Evolutionary conservation across 2,113 vertebrate genomes (phyloP), one percentile per base, ranked within the genome.

Genomic region (Nestor notabilis): DNA sequence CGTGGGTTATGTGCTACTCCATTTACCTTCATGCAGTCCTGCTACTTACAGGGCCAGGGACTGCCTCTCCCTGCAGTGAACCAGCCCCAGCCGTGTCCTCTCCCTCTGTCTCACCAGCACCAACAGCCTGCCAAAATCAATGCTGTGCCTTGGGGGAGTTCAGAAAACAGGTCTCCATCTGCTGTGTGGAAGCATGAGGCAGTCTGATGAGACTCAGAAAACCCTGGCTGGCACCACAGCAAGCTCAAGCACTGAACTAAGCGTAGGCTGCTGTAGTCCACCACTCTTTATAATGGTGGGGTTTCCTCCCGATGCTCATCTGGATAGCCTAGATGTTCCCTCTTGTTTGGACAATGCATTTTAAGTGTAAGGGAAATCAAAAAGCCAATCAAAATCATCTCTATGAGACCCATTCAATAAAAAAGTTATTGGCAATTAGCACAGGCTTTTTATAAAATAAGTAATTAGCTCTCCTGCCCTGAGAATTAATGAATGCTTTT

Each of bases 401-500:
- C 79, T 88, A 2, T 64, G 95, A 97, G 96, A 70, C 95, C 75
- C 94, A 93, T 97, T 97, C 87, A 95, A 97, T 98, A 87, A 97
- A 97, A 91, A 89, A 72, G 72, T 97, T 98, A 97, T 97, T 98
- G 96, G 95, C 96, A 98, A 98, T 98, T 98, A 98, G 83, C 88
- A 86, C 1, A 1, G 18, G 35, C 56, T 75, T 87, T 97, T 93
- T 93, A 81, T 93, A 91, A 95, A 95, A 97, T 96, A 93, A 97
- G 77, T 97, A 97, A 98, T 98, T 98, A 98, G 95, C 95, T 78
- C 91, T 96, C 94, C 92, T 98, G 93, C 95, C 95, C 96, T 96
- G 92, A 98, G 97, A 97, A 97, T 98, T 98, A 98, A 97, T 97
- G 96, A 95, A 78, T 96, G 88, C 60, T 96, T 98, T 98, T 98